Base-by-base conservation (phyloP, 2,797 vertebrate genomes). In the Sarcoramphus papa region DNA sequence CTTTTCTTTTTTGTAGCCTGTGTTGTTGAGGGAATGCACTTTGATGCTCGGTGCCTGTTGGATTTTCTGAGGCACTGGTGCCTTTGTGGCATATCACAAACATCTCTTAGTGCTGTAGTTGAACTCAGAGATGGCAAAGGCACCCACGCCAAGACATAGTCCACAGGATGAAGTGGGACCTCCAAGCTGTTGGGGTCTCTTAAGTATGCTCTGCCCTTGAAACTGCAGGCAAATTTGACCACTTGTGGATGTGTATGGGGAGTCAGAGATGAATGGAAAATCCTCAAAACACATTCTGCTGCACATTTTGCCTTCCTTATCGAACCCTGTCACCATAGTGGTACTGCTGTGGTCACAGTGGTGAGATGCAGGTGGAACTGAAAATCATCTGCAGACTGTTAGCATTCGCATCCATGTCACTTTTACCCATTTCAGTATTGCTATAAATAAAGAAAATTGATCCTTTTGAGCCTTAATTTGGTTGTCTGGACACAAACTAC, bases 381-480 rank as follows among this genome's bases (percentile, higher is more conserved):
- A 75, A 86, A 69, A 56, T 68, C 40, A 14, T 25, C 63, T 88
- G 16, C 31, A 64, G 14, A 5, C 72, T 60, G 28, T 48, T 77
- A 56, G 14, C 4, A 14, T 80, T 92, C 0, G 0, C 15, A 31
- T 64, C 28, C 18, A 1, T 21, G 18, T 53, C 6, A 43, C 56
- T 77, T 54, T 51, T 28, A 53, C 45, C n/a, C 19, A 11, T 67
- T 94, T 79, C 41, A 35, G 1, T 77, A 45, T 45, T 48, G 23
- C 45, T 53, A 14, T 41, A 90, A 63, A 48, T n/a, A 70, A 79
- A 68, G 31, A 77, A 67, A 64, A 62, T 13, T 2, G 9, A 33
- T 90, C 14, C 14, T 76, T 90, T 35, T 88, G 60, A 81, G 18
- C 35, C 16, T 72, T 76, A 33, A 22, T 54, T 69, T 80, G 45